These are phyloP conservation scores for Drosophila fungiperda DNA, from an alignment of 2,888 invertebrate genomes.

Conservation along the genomic window DNA sequence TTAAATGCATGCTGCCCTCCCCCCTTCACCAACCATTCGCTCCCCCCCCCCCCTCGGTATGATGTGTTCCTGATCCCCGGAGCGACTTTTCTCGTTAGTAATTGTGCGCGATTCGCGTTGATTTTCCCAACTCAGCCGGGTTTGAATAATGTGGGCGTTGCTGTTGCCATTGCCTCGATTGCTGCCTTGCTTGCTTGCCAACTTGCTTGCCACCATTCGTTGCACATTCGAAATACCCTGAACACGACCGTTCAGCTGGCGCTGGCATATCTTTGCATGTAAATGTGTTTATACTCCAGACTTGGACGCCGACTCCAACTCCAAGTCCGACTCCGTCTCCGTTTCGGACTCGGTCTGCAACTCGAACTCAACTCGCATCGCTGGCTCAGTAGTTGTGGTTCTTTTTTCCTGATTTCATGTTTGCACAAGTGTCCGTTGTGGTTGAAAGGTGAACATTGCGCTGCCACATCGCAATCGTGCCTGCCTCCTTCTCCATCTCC, in stretches of 20 bases:
- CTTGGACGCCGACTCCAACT: slow-evolving; percentile 15
- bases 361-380: slow-evolving; percentile 15
- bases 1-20: slow-evolving; percentile 62
- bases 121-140: slow-evolving; percentile 37
- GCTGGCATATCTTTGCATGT: slow-evolving; percentile 69
- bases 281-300: slow-evolving; percentile 67
- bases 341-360: slow-evolving; percentile 6
- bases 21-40: neutral
- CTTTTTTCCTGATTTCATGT: slow-evolving; percentile 58
- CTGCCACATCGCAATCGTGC: slow-evolving; percentile 47
- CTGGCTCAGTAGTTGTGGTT: slow-evolving; percentile 20
- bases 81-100: slow-evolving; percentile 52
- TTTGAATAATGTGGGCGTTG: slow-evolving; percentile 52
- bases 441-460: slow-evolving; percentile 73
- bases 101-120: slow-evolving; percentile 63
- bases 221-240: slow-evolving; percentile 13
- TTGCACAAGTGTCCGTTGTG: slow-evolving; percentile 77
- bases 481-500: slow-evolving; percentile 3
- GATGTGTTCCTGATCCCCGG: slow-evolving; percentile 48
- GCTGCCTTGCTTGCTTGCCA: slow-evolving; percentile 22
- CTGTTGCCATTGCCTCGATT: slow-evolving; percentile 39
- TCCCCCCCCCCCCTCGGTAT: neutral
- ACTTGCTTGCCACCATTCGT: slow-evolving; percentile 15
- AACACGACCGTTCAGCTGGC: slow-evolving; percentile 9
- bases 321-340: neutral